Percentiles rank a stretch among this genome's conserved stretches.
Conservation (phyloP, 2,888 invertebrate genomes). For the Dryobota labecula region DNA sequence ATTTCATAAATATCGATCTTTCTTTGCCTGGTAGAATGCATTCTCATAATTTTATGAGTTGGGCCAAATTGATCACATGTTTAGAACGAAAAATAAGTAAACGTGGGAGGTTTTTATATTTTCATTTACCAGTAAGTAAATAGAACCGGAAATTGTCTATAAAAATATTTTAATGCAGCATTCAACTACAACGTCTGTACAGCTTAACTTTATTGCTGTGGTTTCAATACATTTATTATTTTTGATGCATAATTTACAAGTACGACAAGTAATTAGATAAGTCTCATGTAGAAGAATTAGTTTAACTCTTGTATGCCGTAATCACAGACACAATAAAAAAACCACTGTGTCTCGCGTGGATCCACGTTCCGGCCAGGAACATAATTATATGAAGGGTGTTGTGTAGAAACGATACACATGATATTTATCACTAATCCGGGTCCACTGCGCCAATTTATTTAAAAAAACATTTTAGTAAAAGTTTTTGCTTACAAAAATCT, state of each 20-base stretch:
- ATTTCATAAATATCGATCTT: not conserved
- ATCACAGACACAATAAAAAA: too few species aligned
- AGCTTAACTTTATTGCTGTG: not conserved
- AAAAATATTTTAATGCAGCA: not conserved
- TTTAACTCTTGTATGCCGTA: too few species aligned
- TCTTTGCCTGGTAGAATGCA: not conserved
- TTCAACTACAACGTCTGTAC: too few species aligned
- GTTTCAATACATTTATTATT: not conserved
- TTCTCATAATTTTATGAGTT: not conserved
- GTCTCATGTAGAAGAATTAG: not conserved
- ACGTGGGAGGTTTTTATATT: constrained; percentile 9
- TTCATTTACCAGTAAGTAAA: not conserved
- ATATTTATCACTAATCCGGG: too few species aligned
- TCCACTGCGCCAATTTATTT: too few species aligned
- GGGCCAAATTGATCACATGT: not conserved
- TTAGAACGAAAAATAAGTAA: constrained; percentile 1
- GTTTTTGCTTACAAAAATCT: too few species aligned
- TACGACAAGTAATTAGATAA: not conserved
- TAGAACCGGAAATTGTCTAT: not conserved
- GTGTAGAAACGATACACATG: not conserved
- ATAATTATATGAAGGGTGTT: too few species aligned
- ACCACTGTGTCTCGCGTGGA: too few species aligned
- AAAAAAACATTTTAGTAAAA: too few species aligned
- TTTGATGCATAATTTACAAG: not conserved
- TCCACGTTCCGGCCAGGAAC: too few species aligned